A percentile compares a stretch with the other conserved stretches of the same genome.
phyloP scores from a whole-genome alignment of 2,797 vertebrate species.

The Linurgus olivaceus region DNA sequence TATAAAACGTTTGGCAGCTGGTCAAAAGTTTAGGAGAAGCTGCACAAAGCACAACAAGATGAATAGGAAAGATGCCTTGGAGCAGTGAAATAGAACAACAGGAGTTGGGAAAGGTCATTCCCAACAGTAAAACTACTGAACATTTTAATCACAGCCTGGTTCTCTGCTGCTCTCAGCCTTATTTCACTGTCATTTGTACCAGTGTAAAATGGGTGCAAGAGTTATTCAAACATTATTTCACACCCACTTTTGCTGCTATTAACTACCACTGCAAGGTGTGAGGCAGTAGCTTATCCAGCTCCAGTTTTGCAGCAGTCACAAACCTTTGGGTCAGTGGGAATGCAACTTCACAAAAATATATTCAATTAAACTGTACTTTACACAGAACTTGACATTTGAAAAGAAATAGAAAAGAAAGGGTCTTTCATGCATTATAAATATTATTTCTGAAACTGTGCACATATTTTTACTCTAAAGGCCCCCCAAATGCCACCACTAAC shows the following conservation, averaged over 20 bases:
- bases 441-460: background rate
- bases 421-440: background rate
- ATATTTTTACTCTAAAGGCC: background rate
- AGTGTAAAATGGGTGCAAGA: background rate
- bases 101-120: constrained; percentile 24
- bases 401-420: background rate
- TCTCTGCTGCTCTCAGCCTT: constrained; percentile 15
- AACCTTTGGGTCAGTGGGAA: background rate
- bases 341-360: background rate
- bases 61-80: background rate
- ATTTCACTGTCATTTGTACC: constrained; percentile 9
- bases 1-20: background rate
- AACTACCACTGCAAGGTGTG: background rate
- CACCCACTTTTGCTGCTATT: background rate
- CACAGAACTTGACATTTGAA: background rate
- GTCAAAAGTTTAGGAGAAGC: constrained; percentile 44
- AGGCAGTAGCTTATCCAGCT: background rate
- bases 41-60: constrained; percentile 21
- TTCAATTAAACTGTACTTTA: background rate
- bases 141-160: constrained; percentile 31
- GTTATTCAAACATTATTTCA: constrained; percentile 2
- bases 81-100: constrained; percentile 44
- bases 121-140: constrained; percentile 23
- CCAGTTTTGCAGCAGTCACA: background rate
- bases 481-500: background rate